Evolutionary conservation across 1,140 invertebrate genomes (phyloP), one percentile per base, ranked within the genome.

Genomic region (Brachionus manjavacas): DNA sequence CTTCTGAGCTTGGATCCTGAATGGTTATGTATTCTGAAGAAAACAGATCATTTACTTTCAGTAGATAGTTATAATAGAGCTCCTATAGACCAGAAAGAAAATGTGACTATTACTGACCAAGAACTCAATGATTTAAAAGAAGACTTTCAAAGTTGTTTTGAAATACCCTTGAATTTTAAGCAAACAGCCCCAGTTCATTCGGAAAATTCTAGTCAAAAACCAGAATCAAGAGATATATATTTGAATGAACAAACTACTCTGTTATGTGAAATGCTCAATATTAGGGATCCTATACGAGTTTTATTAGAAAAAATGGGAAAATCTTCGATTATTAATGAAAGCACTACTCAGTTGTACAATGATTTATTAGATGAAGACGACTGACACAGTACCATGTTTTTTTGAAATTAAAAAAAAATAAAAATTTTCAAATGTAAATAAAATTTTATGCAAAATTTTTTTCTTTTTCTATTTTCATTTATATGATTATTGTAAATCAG

Each of bases 11-110:
- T 97, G 88, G 96, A 99, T 91, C 89, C 93, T n/a, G 96, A 98
- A 90, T 99, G 97, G 97, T 89, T 99, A 25, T 92, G 93, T 25
- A 92, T 98, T 86, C 90, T 99, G 31, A 92, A 92, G 87, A 91
- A 92, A 66, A 98, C 96, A 0, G 95, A 98, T 92, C 94, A 97
- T 90, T 91, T 98, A 28, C 88, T 96, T 31, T 94, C 92, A 85
- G 88, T 89, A 7, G 91, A 91, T 41, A 91, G 92, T 84, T 95
- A 94, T 87, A 93, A 97, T 92, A 95, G 95, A 14, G 94, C 93
- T 14, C 92, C 92, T 46, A 92, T 92, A 46, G 90, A 92, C 14
- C 39, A 89, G 76, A 60, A 92, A 43, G 88, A 94, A 86, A 95
- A 91, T 89, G 89, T 94, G 87, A 93, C 91, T 23, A 94, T 95